Evolutionary conservation across 2,797 vertebrate genomes (phyloP), one percentile per base, ranked within the genome.

Genomic region (Sebastes nivosus): DNA sequence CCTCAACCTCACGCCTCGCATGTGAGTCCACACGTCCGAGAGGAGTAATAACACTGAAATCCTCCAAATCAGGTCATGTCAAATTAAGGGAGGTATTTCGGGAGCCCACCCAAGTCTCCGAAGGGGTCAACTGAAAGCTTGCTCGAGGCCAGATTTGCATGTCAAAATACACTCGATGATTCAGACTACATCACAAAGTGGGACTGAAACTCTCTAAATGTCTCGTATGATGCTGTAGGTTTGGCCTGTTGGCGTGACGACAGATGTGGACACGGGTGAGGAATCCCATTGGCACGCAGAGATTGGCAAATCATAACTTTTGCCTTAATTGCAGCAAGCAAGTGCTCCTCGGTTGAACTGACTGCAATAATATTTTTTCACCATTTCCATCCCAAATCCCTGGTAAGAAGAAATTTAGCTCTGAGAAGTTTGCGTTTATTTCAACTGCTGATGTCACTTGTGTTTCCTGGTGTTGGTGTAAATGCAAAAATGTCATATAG

Each of bases 51-150:
- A 94, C 87, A 89, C 72, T 72, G 86, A 92, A 91, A 93, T 93
- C 90, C 91, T 92, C 91, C 89, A 91, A 94, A 95, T 94, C 93
- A 91, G 92, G 89, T 93, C 92, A 91, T 78, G 87, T 94, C 94
- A 93, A 94, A 94, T 94, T 93, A 93, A 90, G 80, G 75, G 77
- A 90, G 88, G 90, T 90, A 89, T 94, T 94, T 92, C 81, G 64
- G 92, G 88, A 93, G 91, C 86, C 93, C 94, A 92, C 90, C 92
- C 94, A 92, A 89, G 90, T 90, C 88, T 93, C 80, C 7, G n/a
- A 88, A 84, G 83, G 82, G 92, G 93, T 94, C 89, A 87, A 59
- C 30, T 67, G 46, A 89, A 83, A 87, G 82, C 83, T 88, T 79
- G 85, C 88, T 82, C 27, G 2, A 79, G 85, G 86, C 84, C 82